Conservation (phyloP, 2,113 vertebrate species). For the Sminthopsis crassicaudata region DNA sequence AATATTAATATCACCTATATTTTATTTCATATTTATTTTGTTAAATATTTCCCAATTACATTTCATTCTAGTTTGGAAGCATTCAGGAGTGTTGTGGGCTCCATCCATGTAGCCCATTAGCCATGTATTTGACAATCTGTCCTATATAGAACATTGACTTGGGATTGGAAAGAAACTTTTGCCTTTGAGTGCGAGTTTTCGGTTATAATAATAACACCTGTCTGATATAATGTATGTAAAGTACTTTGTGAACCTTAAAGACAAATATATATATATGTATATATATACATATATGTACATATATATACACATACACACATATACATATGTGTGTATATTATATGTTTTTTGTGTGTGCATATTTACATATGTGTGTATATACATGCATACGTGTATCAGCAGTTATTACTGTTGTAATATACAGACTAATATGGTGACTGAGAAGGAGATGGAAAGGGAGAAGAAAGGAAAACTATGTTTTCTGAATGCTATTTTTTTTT, state of each 20-base stretch:
- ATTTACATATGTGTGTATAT: no score
- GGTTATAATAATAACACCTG: background rate
- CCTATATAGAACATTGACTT: background rate
- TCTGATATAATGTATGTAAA: background rate
- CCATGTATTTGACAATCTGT: background rate
- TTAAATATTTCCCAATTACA: background rate
- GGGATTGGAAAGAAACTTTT: background rate
- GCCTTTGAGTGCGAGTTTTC: background rate
- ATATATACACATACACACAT: no score
- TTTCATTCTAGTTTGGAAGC: background rate
- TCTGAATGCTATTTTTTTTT: conserved; percentile 11
- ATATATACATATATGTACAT: background rate
- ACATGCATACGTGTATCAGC: background rate
- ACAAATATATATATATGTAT: background rate
- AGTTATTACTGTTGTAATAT: background rate
- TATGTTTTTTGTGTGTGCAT: no score
- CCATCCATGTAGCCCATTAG: background rate
- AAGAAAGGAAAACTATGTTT: background rate
- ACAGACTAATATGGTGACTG: background rate
- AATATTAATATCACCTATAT: background rate
- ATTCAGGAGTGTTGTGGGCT: background rate
- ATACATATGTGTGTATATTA: background rate
- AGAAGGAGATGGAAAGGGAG: background rate
- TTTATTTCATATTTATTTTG: background rate
- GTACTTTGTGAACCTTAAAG: background rate